A percentile compares a stretch with the other conserved stretches of the same genome.
Conservation (phyloP, 2,888 invertebrate species). For the Lobophora halterata region DNA sequence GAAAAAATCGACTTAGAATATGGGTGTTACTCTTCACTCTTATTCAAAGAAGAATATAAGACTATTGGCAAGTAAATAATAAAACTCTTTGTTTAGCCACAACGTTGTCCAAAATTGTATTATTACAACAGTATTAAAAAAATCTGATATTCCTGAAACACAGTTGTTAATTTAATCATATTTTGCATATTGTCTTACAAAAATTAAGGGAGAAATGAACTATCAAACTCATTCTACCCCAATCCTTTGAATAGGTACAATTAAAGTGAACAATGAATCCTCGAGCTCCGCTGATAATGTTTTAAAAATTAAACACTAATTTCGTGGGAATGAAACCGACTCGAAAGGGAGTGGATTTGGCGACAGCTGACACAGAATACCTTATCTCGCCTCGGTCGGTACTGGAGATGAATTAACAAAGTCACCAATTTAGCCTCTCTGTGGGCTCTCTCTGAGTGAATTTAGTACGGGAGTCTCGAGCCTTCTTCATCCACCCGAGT, state of each 20-base stretch:
- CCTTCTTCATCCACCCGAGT: too few species aligned
- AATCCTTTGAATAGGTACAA: constrained; percentile 17
- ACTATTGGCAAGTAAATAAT: too few species aligned
- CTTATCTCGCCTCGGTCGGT: constrained; percentile 3
- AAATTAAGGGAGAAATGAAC: constrained; percentile 8
- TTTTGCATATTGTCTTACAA: not conserved
- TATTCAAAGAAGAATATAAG: too few species aligned
- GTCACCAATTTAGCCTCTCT: too few species aligned
- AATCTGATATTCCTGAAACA: too few species aligned
- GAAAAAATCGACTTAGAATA: too few species aligned
- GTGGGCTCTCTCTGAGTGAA: too few species aligned
- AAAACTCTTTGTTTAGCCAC: too few species aligned
- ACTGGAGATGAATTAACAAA: constrained; percentile 15
- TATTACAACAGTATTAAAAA: too few species aligned
- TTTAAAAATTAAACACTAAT: constrained; percentile 41
- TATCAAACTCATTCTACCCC: constrained; percentile 14
- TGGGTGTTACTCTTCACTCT: too few species aligned
- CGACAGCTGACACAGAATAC: constrained; percentile 14
- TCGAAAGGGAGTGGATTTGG: constrained; percentile 17
- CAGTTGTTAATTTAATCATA: not conserved
- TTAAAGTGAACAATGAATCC: constrained; percentile 22
- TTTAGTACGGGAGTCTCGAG: too few species aligned
- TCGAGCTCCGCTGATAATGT: constrained; percentile 22
- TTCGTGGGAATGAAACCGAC: constrained; percentile 19
- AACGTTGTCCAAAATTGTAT: too few species aligned